A percentile compares a stretch with the other conserved stretches of the same genome.
phyloP scores from a whole-genome alignment of 2,797 vertebrate genomes.

The Cottoperca gobio region DNA sequence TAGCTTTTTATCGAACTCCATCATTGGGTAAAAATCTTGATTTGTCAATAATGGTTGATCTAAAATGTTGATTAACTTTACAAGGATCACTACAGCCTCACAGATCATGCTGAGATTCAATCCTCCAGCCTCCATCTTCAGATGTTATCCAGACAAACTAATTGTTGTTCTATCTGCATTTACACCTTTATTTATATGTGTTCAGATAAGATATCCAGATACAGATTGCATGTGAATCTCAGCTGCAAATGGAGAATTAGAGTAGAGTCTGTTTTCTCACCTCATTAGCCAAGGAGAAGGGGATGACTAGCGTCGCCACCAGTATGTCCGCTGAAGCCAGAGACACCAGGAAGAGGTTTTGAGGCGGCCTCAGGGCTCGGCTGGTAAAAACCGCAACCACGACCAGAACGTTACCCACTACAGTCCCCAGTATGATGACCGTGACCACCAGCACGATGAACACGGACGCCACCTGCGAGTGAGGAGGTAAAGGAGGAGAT shows the following conservation, averaged over 20 bases:
- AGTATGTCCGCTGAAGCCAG: slow-evolving; percentile 90
- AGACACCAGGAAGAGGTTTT: slow-evolving; percentile 92
- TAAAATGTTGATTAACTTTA: background rate
- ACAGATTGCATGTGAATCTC: background rate
- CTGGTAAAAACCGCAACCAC: slow-evolving; percentile 90
- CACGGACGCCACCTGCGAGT: slow-evolving; percentile 76
- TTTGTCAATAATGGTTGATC: too few relatives aligned
- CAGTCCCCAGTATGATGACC: slow-evolving; percentile 85
- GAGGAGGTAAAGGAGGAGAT: slow-evolving; percentile 63
- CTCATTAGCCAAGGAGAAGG: slow-evolving; percentile 91
- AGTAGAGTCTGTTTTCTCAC: slow-evolving; percentile 54
- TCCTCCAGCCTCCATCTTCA: background rate
- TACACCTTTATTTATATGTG: background rate
- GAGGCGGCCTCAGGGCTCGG: slow-evolving; percentile 87
- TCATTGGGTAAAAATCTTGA: too few relatives aligned
- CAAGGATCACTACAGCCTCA: background rate
- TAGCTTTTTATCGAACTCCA: too few relatives aligned
- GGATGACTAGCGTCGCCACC: slow-evolving; percentile 90
- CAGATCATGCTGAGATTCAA: background rate
- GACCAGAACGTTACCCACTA: slow-evolving; percentile 88
- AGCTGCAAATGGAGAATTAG: background rate
- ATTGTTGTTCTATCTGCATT: background rate
- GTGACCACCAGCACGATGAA: slow-evolving; percentile 86
- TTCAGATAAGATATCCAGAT: background rate
- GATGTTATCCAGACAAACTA: background rate